Evolutionary conservation across 1,140 invertebrate genomes (phyloP), one percentile per base, ranked within the genome.

Genomic region (Monochamus saltuarius): DNA sequence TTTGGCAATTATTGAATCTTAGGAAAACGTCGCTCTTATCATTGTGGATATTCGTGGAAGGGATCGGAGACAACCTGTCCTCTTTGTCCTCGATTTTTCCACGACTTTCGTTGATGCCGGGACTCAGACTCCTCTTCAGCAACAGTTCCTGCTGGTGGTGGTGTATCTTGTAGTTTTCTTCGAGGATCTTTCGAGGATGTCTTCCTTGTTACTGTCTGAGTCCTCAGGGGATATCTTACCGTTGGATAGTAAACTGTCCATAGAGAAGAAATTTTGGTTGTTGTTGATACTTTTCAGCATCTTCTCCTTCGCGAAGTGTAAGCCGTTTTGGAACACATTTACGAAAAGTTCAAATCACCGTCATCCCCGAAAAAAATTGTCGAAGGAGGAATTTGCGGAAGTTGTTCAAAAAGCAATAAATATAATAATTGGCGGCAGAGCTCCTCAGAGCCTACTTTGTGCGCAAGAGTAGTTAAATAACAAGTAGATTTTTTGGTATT

Each of bases 251-350:
- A 77, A 65, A 56, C 70, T 76, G 50, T 77, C 75, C 74, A 77
- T 75, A 40, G 74, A 73, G 50, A 77, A 77, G 7, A 73, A 64
- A 52, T 71, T 73, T 35, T 73, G 65, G 59, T 70, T 70, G 60
- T 75, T 75, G 47, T 73, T 74, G 3, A 75, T 57, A 45, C 67
- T 69, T 49, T 74, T 74, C 19, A 75, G 59, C 74, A 75, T 75
- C 49, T 72, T 73, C 34, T 66, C 68, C 7, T 69, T 62, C n/a
- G 73, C 40, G 13, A 70, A 63, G 3, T 71, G 70, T 6, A 73
- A 47, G 4, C 68, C 62, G 55, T 67, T 71, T 51, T 74, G 73
- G 38, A 71, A 74, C 73, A 74, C 73, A 19, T 52, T 46, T 9
- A 29, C 39, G 11, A 1, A 4, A 2, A 17, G n/a, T 16, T n/a